Evolutionary conservation across 2,797 vertebrate genomes (phyloP).

Genomic region (Neomorphus geoffroyi): DNA sequence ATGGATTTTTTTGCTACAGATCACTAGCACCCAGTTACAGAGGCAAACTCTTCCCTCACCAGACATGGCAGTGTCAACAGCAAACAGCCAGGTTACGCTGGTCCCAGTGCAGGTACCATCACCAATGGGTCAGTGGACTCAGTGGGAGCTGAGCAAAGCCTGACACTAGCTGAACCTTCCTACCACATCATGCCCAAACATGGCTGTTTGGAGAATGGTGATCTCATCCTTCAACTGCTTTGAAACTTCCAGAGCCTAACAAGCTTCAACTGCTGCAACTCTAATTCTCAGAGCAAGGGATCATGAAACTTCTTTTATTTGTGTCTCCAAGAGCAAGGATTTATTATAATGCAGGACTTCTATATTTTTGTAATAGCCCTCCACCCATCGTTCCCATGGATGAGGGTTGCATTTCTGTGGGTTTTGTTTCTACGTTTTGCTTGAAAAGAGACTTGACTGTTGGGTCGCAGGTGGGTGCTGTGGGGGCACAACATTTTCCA

Average conservation of each 20-base stretch:
- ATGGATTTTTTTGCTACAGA: not conserved
- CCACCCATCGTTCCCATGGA: not conserved
- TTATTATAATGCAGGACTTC: not conserved
- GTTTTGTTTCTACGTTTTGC: slow-evolving; percentile 2
- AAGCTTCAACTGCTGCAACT: not conserved
- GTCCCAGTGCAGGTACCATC: fast-evolving
- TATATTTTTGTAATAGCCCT: not conserved
- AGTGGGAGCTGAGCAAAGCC: not conserved
- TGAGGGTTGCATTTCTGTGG: not conserved
- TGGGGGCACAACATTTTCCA: slow-evolving; percentile 24
- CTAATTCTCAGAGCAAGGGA: not conserved
- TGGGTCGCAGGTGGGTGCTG: slow-evolving; percentile 20
- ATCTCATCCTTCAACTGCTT: not conserved
- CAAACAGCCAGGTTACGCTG: not conserved
- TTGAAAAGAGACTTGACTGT: not conserved
- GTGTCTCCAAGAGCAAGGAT: not conserved
- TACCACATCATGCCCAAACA: not conserved
- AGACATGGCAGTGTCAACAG: fast-evolving
- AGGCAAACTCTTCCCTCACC: not conserved
- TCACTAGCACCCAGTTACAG: not conserved
- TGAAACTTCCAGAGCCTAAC: not conserved
- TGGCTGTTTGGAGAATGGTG: fast-evolving
- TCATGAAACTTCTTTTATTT: not conserved
- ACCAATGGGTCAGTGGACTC: not conserved
- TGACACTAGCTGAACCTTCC: not conserved